phyloP scores from a whole-genome alignment of 2,797 vertebrate species.

The Dryobates pubescens region DNA sequence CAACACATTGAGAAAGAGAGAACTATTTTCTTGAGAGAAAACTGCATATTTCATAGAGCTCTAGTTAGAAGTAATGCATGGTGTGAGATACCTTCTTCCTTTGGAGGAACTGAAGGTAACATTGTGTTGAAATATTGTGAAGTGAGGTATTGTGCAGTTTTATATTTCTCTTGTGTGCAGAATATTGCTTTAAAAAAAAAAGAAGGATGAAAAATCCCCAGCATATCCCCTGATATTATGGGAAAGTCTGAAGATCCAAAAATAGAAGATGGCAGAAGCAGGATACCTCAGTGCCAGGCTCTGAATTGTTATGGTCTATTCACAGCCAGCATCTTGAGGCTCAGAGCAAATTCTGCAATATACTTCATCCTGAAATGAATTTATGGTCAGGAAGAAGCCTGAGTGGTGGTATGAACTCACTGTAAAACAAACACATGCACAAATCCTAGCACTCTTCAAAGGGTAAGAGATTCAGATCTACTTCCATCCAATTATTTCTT shows the following conservation, averaged over 20 bases:
- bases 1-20: neutral
- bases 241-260: neutral
- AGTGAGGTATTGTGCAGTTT: neutral
- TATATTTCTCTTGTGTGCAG: too few species aligned
- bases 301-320: neutral
- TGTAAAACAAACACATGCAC: conserved; percentile 32
- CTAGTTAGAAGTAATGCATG: neutral
- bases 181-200: too few species aligned
- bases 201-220: too few species aligned
- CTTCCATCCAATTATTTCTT: conserved; percentile 46
- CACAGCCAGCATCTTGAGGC: conserved; percentile 34
- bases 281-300: neutral
- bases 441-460: neutral
- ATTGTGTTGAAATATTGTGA: neutral
- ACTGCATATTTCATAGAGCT: neutral
- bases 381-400: conserved; percentile 16
- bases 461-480: neutral
- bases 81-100: neutral
- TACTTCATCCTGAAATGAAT: neutral
- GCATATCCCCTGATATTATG: neutral
- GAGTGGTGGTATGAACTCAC: neutral
- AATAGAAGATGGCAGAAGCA: neutral
- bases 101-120: neutral
- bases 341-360: conserved; percentile 1
- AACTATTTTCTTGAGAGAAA: neutral